phyloP scores from a whole-genome alignment of 2,113 vertebrate genomes.

The Sander vitreus region DNA sequence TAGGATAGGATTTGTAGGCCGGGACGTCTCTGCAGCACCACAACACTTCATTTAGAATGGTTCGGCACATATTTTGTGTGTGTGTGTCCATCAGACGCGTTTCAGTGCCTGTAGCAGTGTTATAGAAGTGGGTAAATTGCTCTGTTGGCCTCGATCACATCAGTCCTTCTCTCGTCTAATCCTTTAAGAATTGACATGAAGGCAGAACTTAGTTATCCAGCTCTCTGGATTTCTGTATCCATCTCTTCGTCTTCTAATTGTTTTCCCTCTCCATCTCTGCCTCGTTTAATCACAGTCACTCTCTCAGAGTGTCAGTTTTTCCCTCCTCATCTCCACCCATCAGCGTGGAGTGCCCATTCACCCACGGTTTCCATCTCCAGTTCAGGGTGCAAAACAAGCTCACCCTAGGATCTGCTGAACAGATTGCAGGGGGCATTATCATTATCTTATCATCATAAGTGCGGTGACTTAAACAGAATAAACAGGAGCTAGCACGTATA shows the following conservation, averaged over 20 bases:
- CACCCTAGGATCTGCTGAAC: slow-evolving; percentile 1
- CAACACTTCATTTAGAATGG: too few species aligned
- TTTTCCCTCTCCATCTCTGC: slow-evolving; percentile 42
- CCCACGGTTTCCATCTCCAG: not conserved
- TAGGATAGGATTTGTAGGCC: too few species aligned
- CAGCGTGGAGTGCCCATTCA: slow-evolving; percentile 20
- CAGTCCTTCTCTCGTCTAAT: slow-evolving; percentile 35
- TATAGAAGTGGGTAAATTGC: slow-evolving; percentile 22
- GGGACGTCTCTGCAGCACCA: too few species aligned
- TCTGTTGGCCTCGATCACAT: slow-evolving; percentile 26
- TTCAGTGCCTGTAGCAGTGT: not conserved
- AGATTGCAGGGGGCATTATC: slow-evolving; percentile 48
- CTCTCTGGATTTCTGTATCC: slow-evolving; percentile 15
- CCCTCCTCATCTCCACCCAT: slow-evolving; percentile 20
- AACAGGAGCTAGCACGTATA: too few species aligned
- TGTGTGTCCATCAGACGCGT: not conserved
- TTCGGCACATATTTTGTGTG: not conserved
- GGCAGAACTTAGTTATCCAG: slow-evolving; percentile 11
- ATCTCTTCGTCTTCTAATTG: slow-evolving; percentile 31
- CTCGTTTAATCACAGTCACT: slow-evolving; percentile 26
- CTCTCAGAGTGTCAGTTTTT: slow-evolving; percentile 19
- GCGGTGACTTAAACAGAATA: too few species aligned
- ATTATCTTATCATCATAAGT: too few species aligned
- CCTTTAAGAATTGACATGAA: slow-evolving; percentile 8
- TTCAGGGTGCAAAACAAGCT: slow-evolving; percentile 15